Evolutionary conservation across 2,888 invertebrate genomes (phyloP), one percentile per base, ranked within the genome.

Genomic region (Eupithecia pulchellata): DNA sequence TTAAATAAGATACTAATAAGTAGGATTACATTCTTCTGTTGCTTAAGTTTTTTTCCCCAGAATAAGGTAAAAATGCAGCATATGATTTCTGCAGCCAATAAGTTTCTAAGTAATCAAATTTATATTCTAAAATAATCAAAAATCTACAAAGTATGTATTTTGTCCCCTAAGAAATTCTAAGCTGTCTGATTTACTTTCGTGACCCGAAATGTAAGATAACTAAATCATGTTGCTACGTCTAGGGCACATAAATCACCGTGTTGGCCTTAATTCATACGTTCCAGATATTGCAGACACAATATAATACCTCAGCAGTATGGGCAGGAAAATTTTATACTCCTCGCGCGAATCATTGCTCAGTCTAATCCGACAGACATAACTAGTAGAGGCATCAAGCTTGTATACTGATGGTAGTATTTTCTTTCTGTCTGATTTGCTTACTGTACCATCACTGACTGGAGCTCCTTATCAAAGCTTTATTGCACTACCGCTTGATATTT

Each of bases 221-320:
- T 52, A 52, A 75, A 77, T 73, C 68, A 69, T 69, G 68, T 32
- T 47, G 9, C 42, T 47, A 20, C 69, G 58, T 69, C 69, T 71
- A 73, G 47, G 60, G 66, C 67, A 60, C 55, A 71, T 76, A 77
- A 73, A 76, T 75, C 74, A 74, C 30, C 63, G 14, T 39, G 80
- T 82, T 85, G 86, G 79, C 86, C 89, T 84, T 89, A 87, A 88
- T 89, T 86, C 80, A 71, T 76, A 78, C 76, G 83, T 78, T 81
- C 85, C 81, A 85, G 82, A 84, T 83, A 84, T 78, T 11, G 68
- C 58, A 17, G 20, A 20, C 52, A 70, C 66, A 58, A 52, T 70
- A 64, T 25, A 39, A 20, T 57, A 42, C 42, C 14, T n/a, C 2
- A 61, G 20, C 25, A 61, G 34, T 61, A 32, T 13, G 34, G 61